Percentiles rank a stretch among this genome's conserved stretches.
phyloP scores from a whole-genome alignment of 2,113 vertebrate species.

The Ciconia boyciana region DNA sequence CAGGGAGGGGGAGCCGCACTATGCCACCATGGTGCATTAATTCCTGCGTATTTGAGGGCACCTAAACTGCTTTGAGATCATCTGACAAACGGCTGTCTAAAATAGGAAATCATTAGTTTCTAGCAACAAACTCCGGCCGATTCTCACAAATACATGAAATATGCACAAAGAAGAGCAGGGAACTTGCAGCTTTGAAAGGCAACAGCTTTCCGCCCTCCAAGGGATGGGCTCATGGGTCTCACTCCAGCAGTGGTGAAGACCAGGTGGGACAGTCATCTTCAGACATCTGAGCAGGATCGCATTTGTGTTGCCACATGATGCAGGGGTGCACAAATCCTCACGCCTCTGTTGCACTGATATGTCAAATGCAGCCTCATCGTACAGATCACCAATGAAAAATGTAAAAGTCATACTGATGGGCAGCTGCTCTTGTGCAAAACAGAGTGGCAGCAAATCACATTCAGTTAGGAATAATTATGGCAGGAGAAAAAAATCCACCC shows the following conservation, averaged over 20 bases:
- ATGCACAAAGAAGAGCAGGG: background rate
- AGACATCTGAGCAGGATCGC: background rate
- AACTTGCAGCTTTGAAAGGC: background rate
- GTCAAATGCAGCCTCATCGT: background rate
- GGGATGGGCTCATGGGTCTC: background rate
- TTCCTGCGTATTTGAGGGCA: background rate
- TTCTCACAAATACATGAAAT: background rate
- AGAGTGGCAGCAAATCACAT: background rate
- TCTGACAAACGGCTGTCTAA: background rate
- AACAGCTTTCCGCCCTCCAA: background rate
- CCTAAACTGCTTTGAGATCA: background rate
- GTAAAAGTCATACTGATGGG: background rate
- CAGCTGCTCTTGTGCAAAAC: background rate
- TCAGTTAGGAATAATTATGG: background rate
- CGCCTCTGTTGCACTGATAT: background rate
- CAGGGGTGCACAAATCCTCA: background rate
- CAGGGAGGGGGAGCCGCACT: fast-evolving
- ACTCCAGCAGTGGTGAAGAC: fast-evolving
- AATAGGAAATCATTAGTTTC: background rate
- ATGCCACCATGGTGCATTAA: background rate
- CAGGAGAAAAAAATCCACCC: background rate
- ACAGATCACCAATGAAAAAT: background rate
- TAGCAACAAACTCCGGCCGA: background rate
- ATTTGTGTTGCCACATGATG: background rate
- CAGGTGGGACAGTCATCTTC: background rate